These are phyloP conservation scores for Porites evermanni DNA, from an alignment of 92 coral and sea anemone genomes.

Conservation along the genomic window DNA sequence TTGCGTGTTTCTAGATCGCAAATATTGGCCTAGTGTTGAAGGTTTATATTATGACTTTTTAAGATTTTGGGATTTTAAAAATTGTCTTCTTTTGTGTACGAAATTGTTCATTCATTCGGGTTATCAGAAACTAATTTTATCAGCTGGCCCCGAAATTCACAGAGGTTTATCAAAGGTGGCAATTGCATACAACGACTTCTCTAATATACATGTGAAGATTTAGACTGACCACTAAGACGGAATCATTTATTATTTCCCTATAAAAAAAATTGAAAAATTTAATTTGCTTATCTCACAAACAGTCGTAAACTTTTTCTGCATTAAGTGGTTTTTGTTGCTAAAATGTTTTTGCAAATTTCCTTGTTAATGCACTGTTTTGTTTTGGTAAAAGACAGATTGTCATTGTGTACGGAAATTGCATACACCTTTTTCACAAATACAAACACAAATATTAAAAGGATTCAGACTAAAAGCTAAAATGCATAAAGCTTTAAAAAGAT, in stretches of 20 bases:
- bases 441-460: neutral
- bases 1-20: slow-evolving; percentile 14
- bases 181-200: neutral
- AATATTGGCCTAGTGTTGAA: slow-evolving; percentile 20
- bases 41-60: neutral
- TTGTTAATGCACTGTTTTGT: neutral
- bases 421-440: neutral
- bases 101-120: neutral
- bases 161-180: neutral
- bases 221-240: neutral
- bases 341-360: neutral
- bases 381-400: neutral
- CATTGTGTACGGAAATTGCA: neutral
- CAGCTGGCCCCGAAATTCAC: neutral
- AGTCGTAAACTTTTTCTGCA: neutral
- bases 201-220: neutral
- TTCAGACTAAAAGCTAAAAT: too few species aligned
- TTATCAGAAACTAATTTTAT: neutral
- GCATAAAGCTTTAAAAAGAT: too few species aligned
- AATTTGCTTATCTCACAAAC: neutral
- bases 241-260: neutral
- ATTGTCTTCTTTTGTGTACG: neutral
- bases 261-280: neutral
- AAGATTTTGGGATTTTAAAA: neutral
- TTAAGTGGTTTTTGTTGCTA: neutral